A percentile compares a stretch with the other conserved stretches of the same genome.
These are phyloP conservation scores for Ceyx margarethae DNA, from an alignment of 2,113 vertebrate species.

Conservation along the genomic window DNA sequence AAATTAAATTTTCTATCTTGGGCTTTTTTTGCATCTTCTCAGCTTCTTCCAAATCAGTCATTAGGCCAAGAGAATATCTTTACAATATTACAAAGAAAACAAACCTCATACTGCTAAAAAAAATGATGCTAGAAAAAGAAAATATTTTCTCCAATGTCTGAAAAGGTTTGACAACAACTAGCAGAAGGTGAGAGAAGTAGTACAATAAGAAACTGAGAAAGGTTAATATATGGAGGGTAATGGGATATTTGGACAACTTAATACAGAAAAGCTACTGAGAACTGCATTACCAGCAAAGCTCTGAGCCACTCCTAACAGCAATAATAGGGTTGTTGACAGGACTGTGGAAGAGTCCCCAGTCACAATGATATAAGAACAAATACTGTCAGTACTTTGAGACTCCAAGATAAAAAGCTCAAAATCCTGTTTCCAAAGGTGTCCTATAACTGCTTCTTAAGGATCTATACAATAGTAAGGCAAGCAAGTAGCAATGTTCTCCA, in stretches of 20 bases:
- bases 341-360: not conserved
- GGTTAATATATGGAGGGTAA: not conserved
- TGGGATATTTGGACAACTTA: not conserved
- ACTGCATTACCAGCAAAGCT: not conserved
- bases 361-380: not conserved
- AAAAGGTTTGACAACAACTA: constrained; percentile 3
- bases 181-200: not conserved
- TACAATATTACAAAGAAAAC: constrained; percentile 2
- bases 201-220: not conserved
- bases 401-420: not conserved
- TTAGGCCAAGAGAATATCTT: constrained; percentile 40
- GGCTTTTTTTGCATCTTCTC: constrained; percentile 9
- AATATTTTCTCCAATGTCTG: constrained; percentile 5
- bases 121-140: constrained; percentile 25
- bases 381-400: not conserved
- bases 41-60: not conserved
- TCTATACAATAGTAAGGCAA: not conserved
- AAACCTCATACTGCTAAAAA: constrained; percentile 3
- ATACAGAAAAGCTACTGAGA: not conserved
- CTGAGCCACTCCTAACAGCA: not conserved
- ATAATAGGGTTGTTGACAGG: not conserved
- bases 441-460: not conserved
- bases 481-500: not conserved
- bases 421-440: not conserved
- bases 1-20: constrained; percentile 15